Percentiles rank a stretch among this genome's conserved stretches.
Evolutionary conservation across 2,797 vertebrate species (phyloP).

Genomic region (Poeciliopsis infans): DNA sequence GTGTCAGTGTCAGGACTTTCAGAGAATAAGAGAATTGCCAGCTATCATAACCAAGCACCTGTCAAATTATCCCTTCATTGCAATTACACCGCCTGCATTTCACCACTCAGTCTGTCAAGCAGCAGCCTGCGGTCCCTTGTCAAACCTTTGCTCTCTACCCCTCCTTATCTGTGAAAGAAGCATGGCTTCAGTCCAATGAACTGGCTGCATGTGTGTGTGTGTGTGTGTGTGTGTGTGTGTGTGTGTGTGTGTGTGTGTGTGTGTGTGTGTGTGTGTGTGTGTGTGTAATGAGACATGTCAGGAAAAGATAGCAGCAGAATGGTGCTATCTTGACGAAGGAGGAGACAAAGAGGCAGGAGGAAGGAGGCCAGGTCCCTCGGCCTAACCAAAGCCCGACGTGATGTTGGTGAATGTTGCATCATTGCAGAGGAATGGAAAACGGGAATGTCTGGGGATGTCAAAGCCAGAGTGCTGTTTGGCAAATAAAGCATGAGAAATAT

Average conservation of each 20-base stretch:
- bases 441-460: constrained; percentile 45
- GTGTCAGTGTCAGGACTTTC: constrained; percentile 39
- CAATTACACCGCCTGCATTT: constrained; percentile 69
- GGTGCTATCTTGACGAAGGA: constrained; percentile 38
- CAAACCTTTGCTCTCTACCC: constrained; percentile 54
- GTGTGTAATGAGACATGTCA: constrained; percentile 63
- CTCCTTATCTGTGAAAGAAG: constrained; percentile 14
- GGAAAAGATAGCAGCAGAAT: constrained; percentile 41
- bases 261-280: constrained; percentile 13
- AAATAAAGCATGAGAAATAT: constrained; percentile 37
- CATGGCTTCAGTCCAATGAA: constrained; percentile 37
- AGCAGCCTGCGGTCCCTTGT: constrained; percentile 63
- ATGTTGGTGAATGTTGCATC: constrained; percentile 61
- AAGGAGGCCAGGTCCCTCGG: constrained; percentile 48
- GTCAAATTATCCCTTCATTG: constrained; percentile 76
- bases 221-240: not conserved
- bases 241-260: constrained; percentile 36
- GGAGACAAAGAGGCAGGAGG: constrained; percentile 53
- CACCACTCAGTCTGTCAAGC: constrained; percentile 63
- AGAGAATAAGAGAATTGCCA: constrained; percentile 62
- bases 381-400: constrained; percentile 23
- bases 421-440: constrained; percentile 30
- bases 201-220: constrained; percentile 25
- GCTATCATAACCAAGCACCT: constrained; percentile 71
- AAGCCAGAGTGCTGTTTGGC: constrained; percentile 34